Conservation (phyloP, 2,797 vertebrate genomes). For the Sebastes aleutianus region DNA sequence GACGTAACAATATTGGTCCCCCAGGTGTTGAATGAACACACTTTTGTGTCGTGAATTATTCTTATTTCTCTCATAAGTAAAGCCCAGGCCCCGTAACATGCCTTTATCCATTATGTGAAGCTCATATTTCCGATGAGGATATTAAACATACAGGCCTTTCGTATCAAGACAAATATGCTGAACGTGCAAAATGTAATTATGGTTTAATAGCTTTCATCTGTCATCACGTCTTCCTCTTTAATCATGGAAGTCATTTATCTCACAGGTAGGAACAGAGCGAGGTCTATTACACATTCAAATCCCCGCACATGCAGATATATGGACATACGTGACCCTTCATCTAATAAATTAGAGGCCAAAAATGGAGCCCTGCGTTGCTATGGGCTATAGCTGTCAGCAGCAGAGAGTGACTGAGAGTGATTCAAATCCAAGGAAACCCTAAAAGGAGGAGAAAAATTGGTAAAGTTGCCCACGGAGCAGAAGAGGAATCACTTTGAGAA, state of each 20-base stretch:
- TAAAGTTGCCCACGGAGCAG: conserved; percentile 31
- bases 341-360: conserved; percentile 65
- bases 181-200: conserved; percentile 75
- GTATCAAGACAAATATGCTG: conserved; percentile 75
- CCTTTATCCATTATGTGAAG: conserved; percentile 54
- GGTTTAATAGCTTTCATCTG: conserved; percentile 77
- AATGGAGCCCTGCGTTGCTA: conserved; percentile 62
- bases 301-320: conserved; percentile 57
- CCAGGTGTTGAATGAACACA: conserved; percentile 62
- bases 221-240: conserved; percentile 74
- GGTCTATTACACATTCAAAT: conserved; percentile 70
- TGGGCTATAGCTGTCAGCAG: conserved; percentile 26
- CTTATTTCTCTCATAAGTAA: conserved; percentile 59
- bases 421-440: conserved; percentile 47
- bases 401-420: conserved; percentile 26
- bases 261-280: conserved; percentile 50
- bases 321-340: conserved; percentile 59
- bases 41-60: conserved; percentile 74
- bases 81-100: conserved; percentile 35
- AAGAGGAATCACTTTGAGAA: conserved; percentile 69
- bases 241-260: conserved; percentile 73
- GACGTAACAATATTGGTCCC: conserved; percentile 73
- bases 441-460: conserved; percentile 14
- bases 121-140: conserved; percentile 65
- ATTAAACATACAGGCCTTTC: conserved; percentile 68